phyloP scores from a whole-genome alignment of 2,113 vertebrate species.

The Electrona antarctica region DNA sequence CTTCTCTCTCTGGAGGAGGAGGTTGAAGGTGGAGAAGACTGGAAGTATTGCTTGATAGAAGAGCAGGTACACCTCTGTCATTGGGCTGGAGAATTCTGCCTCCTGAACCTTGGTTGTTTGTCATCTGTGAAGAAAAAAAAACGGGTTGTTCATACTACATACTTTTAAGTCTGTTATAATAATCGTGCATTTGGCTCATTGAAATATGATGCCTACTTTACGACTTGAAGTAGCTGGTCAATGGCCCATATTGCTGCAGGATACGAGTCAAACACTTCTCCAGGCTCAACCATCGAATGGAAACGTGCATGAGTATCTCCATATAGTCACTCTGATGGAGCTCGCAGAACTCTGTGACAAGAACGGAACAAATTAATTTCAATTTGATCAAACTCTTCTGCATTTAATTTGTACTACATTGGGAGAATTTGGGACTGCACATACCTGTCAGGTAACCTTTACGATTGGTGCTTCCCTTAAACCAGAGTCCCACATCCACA shows the following conservation, averaged over 20 bases:
- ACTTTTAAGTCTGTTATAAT: too few relatives aligned
- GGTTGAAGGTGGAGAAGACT: constrained; percentile 22
- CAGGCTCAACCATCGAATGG: constrained; percentile 23
- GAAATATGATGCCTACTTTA: too few relatives aligned
- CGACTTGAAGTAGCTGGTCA: constrained; percentile 28
- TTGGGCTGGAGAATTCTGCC: constrained; percentile 8
- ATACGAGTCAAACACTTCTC: constrained; percentile 16
- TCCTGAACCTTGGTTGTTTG: constrained; percentile 28
- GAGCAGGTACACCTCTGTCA: too few relatives aligned
- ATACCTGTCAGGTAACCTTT: constrained; percentile 25
- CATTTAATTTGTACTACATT: constrained; percentile 4
- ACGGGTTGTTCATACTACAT: neutral
- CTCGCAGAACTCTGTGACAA: constrained; percentile 26
- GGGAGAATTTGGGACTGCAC: too few relatives aligned
- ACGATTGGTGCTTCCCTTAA: constrained; percentile 8
- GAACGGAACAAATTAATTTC: constrained; percentile 2
- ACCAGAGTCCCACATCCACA: too few relatives aligned
- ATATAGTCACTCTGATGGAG: constrained; percentile 23
- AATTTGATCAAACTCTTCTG: too few relatives aligned
- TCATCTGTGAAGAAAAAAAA: constrained; percentile 22
- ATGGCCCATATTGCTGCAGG: constrained; percentile 20
- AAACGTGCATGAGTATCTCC: constrained; percentile 20
- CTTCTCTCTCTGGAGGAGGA: constrained; percentile 22
- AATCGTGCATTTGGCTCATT: too few relatives aligned
- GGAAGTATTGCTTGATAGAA: constrained; percentile 12